Conservation (phyloP, 2,113 vertebrate species). For the Rhizomys pruinosus region DNA sequence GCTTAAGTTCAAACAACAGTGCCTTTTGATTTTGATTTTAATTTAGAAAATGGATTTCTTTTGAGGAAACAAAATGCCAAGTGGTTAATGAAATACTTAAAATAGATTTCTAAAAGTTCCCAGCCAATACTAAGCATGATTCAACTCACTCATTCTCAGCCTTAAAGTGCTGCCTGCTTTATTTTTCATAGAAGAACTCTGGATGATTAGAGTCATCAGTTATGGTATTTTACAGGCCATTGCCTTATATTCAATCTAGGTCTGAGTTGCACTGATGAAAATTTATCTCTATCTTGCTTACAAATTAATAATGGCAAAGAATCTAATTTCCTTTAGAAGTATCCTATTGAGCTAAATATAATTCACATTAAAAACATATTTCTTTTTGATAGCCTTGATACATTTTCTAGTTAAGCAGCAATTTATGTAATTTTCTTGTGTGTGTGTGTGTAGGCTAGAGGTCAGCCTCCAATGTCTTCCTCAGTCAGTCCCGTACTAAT, state of each 20-base stretch:
- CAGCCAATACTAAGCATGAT: conserved; percentile 82
- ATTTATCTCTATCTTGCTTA: conserved; percentile 30
- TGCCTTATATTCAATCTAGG: not conserved
- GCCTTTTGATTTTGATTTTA: conserved; percentile 75
- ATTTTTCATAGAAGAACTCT: conserved; percentile 76
- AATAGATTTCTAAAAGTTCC: conserved; percentile 83
- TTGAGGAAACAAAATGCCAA: conserved; percentile 85
- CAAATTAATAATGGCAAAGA: conserved; percentile 39
- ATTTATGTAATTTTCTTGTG: conserved; percentile 78
- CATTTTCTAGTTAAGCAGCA: conserved; percentile 69
- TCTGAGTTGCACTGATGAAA: conserved; percentile 7
- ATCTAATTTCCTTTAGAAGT: conserved; percentile 54
- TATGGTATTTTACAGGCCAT: conserved; percentile 65
- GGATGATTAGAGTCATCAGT: conserved; percentile 80
- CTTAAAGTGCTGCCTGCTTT: conserved; percentile 78
- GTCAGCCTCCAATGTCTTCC: too few relatives aligned
- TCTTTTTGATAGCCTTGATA: conserved; percentile 67
- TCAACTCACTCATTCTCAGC: conserved; percentile 80
- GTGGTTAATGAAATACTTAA: conserved; percentile 84
- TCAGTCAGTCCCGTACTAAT: too few relatives aligned
- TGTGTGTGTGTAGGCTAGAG: not conserved
- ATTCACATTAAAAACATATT: conserved; percentile 40
- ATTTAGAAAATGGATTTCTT: conserved; percentile 84
- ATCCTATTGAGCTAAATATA: conserved; percentile 47
- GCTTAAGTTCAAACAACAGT: conserved; percentile 36